Base-by-base conservation (phyloP, 2,888 invertebrate species). In the Phoenoteleia sp. region DNA sequence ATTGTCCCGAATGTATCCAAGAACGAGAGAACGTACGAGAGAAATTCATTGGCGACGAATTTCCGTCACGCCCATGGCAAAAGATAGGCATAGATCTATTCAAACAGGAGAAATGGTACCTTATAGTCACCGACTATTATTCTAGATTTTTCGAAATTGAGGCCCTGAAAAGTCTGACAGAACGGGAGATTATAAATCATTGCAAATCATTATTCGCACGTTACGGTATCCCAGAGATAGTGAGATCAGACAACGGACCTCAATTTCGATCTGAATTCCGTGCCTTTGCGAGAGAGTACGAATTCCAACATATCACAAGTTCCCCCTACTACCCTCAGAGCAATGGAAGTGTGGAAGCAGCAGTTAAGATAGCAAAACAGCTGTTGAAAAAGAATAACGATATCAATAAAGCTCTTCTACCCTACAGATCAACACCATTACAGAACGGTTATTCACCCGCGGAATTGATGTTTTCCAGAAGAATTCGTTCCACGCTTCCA, bases 11-110 rank as follows among this genome's bases (percentile, higher is more conserved):
- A 1, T 87, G 86, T 47, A 71, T 88, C 2, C 25, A 11, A n/a
- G 36, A 86, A 36, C 36, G 85, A 15, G 17, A 75, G 6, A 29
- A 19, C 1, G 74, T 71, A 11, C 47, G 58, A 2, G 77, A 87
- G 54, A 83, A 79, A 6, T 81, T 88, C 25, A 60, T 86, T 6
- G 56, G 39, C 23, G 84, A 87, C 36, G 25, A 76, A 2, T 88
- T 87, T 36, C 86, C 89, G 5, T 17, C 66, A 2, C 36, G 86
- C n/a, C 87, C 87, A 0, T 89, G 87, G 87, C 83, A 88, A 52
- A 85, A 81, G 67, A 71, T 88, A 21, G 86, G 75, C 0, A 58
- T 87, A 9, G 88, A 88, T 60, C 33, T 88, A 0, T 88, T 85
- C 17, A 84, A 87, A 21, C 36, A n/a, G 0, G 19, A 77, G 3